phyloP scores from a whole-genome alignment of 2,797 vertebrate genomes.

The Protosalanx chinensis region DNA sequence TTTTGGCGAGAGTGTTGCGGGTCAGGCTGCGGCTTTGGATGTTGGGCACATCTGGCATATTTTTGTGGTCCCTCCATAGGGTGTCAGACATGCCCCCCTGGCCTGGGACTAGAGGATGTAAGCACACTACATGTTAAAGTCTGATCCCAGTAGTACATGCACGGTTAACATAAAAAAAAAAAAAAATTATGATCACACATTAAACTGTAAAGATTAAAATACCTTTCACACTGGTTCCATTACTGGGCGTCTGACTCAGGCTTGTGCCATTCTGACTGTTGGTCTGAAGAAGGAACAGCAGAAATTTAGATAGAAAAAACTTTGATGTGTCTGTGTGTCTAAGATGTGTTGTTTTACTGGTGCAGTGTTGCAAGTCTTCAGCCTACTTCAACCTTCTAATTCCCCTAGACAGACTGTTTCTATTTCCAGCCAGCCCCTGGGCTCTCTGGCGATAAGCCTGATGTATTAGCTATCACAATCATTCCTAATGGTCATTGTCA shows the following conservation, averaged over 20 bases:
- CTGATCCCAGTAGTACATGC: too few relatives aligned
- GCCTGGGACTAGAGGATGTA: slow-evolving; percentile 31
- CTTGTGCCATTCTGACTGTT: too few relatives aligned
- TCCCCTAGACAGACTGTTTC: not conserved
- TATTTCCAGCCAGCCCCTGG: slow-evolving; percentile 21
- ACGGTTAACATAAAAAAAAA: too few relatives aligned
- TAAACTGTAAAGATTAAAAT: too few relatives aligned
- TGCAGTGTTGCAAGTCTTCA: not conserved
- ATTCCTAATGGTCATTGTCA: slow-evolving; percentile 14
- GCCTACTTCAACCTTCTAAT: not conserved
- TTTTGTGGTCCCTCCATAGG: slow-evolving; percentile 44
- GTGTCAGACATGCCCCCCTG: not conserved
- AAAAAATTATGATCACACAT: too few relatives aligned
- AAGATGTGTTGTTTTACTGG: not conserved
- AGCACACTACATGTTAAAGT: not conserved
- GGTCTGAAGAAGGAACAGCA: too few relatives aligned
- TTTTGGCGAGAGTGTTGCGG: not conserved
- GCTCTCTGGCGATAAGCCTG: slow-evolving; percentile 27
- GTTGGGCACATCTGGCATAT: slow-evolving; percentile 47
- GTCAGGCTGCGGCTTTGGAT: not conserved
- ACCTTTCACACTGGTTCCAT: too few relatives aligned
- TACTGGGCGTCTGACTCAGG: too few relatives aligned
- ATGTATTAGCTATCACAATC: not conserved
- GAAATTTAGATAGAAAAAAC: too few relatives aligned
- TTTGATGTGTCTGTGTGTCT: too few relatives aligned